These are phyloP conservation scores for Zhengitettix transpicula DNA, from an alignment of 2,888 invertebrate species.

Conservation along the genomic window DNA sequence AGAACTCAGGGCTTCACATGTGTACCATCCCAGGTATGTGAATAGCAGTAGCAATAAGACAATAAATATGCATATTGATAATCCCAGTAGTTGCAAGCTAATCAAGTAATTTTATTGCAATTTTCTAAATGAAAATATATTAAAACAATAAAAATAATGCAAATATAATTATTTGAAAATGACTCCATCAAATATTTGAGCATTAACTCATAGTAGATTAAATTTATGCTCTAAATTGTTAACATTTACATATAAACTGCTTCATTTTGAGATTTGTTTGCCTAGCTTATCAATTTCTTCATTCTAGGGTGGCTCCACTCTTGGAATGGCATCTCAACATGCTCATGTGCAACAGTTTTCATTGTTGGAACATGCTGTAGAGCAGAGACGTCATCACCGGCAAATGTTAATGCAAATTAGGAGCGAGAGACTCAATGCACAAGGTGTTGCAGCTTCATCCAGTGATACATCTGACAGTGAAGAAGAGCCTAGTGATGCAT, in stretches of 20 bases:
- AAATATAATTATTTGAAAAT: too few relatives aligned
- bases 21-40: conserved; percentile 50
- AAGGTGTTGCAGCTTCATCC: conserved; percentile 28
- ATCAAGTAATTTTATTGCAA: too few relatives aligned
- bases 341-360: conserved; percentile 61
- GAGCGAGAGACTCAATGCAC: conserved; percentile 43
- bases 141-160: too few relatives aligned
- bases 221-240: too few relatives aligned
- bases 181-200: too few relatives aligned
- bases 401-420: conserved; percentile 58
- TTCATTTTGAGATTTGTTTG: neutral
- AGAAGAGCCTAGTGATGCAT: conserved; percentile 64
- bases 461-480: conserved; percentile 75
- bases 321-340: conserved; percentile 67
- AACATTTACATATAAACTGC: too few relatives aligned
- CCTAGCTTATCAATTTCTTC: neutral
- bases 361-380: conserved; percentile 72
- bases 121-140: too few relatives aligned
- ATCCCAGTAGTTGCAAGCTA: too few relatives aligned
- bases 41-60: too few relatives aligned
- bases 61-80: too few relatives aligned
- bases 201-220: too few relatives aligned
- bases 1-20: conserved; percentile 82
- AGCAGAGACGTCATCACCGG: conserved; percentile 73
- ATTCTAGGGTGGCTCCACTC: conserved; percentile 64